Base-by-base conservation (phyloP, 1,140 invertebrate species). In the Portunus trituberculatus region DNA sequence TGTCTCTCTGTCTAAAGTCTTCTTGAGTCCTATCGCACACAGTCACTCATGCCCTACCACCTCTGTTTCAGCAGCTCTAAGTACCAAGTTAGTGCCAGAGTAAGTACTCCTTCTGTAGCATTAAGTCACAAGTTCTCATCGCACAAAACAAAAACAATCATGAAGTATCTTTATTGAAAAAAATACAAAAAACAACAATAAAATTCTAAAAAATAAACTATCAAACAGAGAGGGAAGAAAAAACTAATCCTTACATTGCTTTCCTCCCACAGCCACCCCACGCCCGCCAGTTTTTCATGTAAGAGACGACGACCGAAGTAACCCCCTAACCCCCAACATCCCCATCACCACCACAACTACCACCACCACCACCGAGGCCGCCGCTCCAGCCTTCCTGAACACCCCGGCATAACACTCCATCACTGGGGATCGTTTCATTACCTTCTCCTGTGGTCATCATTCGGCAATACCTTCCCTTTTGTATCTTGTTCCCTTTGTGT, bases 11-110 rank as follows among this genome's bases (percentile, higher is more conserved):
- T 59, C 52, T 59, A 14, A 59, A 14, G 52, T 59, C 52, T 59
- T 59, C 52, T 59, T 59, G 39, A 59, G 59, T 29, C 52, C 59
- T 59, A 25, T 32, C 12, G 25, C 28, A 94, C 29, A 48, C 93
- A 29, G 32, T 46, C 45, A 39, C 93, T 94, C 89, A 94, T 94
- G 25, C 88, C 25, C 20, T 90, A 0, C 82, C 88, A 89, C 31
- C 87, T 94, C 59, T 94, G 52, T 94, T 94, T 94, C 87, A 67
- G 87, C 93, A 94, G 93, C 87, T 94, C 93, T 94, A 94, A 94
- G 93, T 82, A 89, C 93, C 87, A 94, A 90, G 87, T 90, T 90
- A 90, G 87, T 90, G 93, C 3, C 93, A 94, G 93, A 82, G 93
- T 94, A 94, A 94, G 93, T 94, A 59, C 52, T 20, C 52, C 31